Conservation (phyloP, 2,888 invertebrate genomes). For the Lithophane socia region DNA sequence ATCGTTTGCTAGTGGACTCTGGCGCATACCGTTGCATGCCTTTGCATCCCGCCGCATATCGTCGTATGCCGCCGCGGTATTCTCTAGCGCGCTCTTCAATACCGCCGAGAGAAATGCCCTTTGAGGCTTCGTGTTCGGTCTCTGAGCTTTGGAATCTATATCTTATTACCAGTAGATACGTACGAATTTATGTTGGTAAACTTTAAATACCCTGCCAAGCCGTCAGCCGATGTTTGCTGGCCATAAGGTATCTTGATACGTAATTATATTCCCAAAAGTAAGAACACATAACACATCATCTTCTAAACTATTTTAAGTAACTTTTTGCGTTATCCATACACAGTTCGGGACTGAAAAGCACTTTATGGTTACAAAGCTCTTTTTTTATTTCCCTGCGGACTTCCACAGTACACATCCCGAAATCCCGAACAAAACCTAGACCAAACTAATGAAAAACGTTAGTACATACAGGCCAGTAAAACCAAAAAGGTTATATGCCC, state of each 20-base stretch:
- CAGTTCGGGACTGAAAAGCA: slow-evolving; percentile 5
- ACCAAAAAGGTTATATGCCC: slow-evolving; percentile 38
- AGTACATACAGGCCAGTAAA: slow-evolving; percentile 19
- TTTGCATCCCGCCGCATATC: neutral
- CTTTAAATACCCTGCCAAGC: neutral
- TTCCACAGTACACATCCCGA: neutral
- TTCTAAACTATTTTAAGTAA: neutral
- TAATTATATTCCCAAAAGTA: neutral
- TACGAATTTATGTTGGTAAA: neutral
- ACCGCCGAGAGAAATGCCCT: too few species aligned
- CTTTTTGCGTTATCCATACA: neutral
- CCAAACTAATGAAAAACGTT: slow-evolving; percentile 31
- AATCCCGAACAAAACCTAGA: slow-evolving; percentile 21
- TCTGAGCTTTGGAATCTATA: too few species aligned
- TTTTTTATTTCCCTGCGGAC: slow-evolving; percentile 11
- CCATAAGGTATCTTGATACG: too few species aligned
- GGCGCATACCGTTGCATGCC: neutral
- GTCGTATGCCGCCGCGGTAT: too few species aligned
- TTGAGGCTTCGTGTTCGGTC: too few species aligned
- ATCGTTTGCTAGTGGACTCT: neutral
- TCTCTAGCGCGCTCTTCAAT: too few species aligned
- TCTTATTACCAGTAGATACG: too few species aligned
- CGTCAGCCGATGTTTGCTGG: too few species aligned
- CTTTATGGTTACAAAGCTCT: slow-evolving; percentile 3
- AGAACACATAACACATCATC: neutral